Base-by-base conservation (phyloP, 2,888 invertebrate species). In the Resseliella maxima region DNA sequence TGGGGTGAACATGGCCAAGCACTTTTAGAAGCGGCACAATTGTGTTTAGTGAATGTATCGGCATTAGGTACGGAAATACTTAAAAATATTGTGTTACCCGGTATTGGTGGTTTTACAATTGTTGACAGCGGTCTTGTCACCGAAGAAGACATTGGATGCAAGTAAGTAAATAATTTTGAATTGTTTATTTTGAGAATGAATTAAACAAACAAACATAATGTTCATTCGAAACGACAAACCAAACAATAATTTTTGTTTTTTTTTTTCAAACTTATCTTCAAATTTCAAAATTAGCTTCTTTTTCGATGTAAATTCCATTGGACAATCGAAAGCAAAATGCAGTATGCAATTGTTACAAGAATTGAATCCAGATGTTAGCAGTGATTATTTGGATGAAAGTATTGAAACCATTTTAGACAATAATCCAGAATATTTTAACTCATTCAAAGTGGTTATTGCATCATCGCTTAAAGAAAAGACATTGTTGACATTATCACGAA, bases 1-100 rank as follows among this genome's bases (percentile, higher is more conserved):
- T 99, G 99, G 99, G 99, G 99, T 87, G 99, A 99, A 90, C 98
- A 99, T 92, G 99, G 99, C 0, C 99, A 99, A 92, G 92, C 93
- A 88, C 93, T 96, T 3, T 92, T 99, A 87, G 99, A 99, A 92
- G 93, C 93, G 87, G 95, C 98, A 24, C 96, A 96, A 90, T 94
- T 99, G 88, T 99, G 99, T 90, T 91, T 99, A 36, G 95, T 99
- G 88, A 98, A 98, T 91, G 98, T 98, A 0, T 97, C 96, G 72
- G 97, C 96, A 8, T 92, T 97, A 85, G 99, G 99, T 21, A 98
- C 99, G 36, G 99, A 99, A 92, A 94, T 97, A 87, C 92, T 99
- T 41, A 99, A 99, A 91, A 97, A 97, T 38, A 93, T 99, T 45
- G 96, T 99, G 18, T 92, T 99, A 54, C 99, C 99, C 86, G 99